These are phyloP conservation scores for Gobio gobio DNA, from an alignment of 2,113 vertebrate species.

Conservation along the genomic window DNA sequence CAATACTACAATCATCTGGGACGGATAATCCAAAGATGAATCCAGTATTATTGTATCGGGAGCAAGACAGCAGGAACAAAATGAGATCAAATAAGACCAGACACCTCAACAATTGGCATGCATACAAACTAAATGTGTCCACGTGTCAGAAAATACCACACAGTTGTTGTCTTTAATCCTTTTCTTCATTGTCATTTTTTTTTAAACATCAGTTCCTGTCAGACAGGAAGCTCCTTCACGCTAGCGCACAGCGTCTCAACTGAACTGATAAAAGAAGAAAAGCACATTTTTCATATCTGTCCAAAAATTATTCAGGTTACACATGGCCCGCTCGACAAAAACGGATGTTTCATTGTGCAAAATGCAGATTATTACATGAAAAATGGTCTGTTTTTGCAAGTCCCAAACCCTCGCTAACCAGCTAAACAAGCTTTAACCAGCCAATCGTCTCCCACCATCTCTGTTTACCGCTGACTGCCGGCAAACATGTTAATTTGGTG, in stretches of 20 bases:
- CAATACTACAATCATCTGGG: not conserved
- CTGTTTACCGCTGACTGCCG: not conserved
- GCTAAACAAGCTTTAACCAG: not conserved
- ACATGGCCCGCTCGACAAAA: conserved; percentile 4
- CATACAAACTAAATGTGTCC: not conserved
- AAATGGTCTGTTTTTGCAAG: conserved; percentile 2
- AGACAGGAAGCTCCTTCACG: not conserved
- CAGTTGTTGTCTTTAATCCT: not conserved
- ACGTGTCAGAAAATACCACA: not conserved
- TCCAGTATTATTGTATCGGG: not conserved
- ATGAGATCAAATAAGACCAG: not conserved
- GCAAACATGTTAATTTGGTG: not conserved
- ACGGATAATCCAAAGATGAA: not conserved
- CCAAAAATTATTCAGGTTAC: conserved; percentile 18
- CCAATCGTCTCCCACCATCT: not conserved
- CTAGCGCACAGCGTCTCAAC: not conserved
- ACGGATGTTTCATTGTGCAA: conserved; percentile 53
- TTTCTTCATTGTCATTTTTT: not conserved
- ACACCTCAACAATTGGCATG: not conserved
- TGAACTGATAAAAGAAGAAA: conserved; percentile 9
- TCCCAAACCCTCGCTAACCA: not conserved
- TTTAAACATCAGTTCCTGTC: not conserved
- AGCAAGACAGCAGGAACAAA: not conserved
- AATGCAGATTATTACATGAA: conserved; percentile 18
- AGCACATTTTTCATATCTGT: conserved; percentile 16